Evolutionary conservation across 2,888 invertebrate genomes (phyloP).

Genomic region (Eucriotettix oculatus): DNA sequence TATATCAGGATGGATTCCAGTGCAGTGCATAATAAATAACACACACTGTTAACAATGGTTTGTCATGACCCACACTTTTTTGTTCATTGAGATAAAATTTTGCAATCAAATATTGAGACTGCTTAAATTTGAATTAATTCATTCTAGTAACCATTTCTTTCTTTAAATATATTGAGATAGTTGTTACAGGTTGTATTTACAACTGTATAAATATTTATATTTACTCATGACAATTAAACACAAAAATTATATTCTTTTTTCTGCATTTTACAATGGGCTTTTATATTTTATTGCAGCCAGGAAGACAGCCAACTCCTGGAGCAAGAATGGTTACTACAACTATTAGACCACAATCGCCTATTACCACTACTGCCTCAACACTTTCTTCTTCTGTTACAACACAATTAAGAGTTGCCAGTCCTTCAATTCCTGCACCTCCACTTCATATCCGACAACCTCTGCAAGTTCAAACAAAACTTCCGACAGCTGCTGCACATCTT

Average conservation of each 20-base stretch:
- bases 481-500: constrained; percentile 1
- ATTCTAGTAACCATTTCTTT: no score
- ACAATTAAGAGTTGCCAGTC: constrained; percentile 2
- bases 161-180: no score
- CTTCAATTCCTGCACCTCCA: constrained; percentile 8
- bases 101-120: no score
- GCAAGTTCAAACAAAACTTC: constrained; percentile 5
- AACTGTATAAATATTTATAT: no score
- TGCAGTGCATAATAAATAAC: no score
- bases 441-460: constrained; percentile 11
- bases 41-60: no score
- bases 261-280: not conserved
- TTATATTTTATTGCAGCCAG: constrained; percentile 12
- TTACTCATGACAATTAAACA: not conserved
- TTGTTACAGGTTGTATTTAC: no score
- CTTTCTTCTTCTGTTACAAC: not conserved
- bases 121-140: no score
- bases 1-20: no score
- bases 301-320: constrained; percentile 10
- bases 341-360: constrained; percentile 11
- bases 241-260: not conserved
- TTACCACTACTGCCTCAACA: constrained; percentile 5
- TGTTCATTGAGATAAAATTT: no score
- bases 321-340: constrained; percentile 13
- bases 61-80: no score